A percentile compares a stretch with the other conserved stretches of the same genome.
phyloP scores from a whole-genome alignment of 2,797 vertebrate genomes.

The Cuculus canorus region DNA sequence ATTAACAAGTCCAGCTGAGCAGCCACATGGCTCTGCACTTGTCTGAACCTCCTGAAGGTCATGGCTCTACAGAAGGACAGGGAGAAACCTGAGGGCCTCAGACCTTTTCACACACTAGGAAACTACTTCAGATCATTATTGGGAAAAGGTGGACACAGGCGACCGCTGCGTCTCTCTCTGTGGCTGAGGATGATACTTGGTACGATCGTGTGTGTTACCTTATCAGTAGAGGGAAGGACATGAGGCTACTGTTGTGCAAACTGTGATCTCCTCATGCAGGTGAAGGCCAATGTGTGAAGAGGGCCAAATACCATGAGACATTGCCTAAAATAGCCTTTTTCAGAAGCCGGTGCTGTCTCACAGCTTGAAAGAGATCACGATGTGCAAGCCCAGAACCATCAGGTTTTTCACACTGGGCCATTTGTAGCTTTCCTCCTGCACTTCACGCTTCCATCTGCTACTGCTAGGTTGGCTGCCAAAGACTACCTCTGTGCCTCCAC shows the following conservation, averaged over 20 bases:
- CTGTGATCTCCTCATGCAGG: neutral
- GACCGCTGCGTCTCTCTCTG: neutral
- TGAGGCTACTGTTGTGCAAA: neutral
- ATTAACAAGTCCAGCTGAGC: slow-evolving; percentile 44
- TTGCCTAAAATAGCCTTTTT: neutral
- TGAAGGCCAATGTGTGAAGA: neutral
- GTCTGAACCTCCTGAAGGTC: slow-evolving; percentile 37
- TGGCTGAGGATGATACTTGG: neutral
- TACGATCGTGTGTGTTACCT: neutral
- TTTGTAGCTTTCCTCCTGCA: slow-evolving; percentile 29
- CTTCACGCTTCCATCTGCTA: slow-evolving; percentile 34
- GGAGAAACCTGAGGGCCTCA: neutral
- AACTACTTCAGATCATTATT: neutral
- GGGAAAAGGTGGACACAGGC: neutral
- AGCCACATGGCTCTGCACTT: slow-evolving; percentile 48
- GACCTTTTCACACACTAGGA: neutral
- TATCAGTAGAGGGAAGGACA: neutral
- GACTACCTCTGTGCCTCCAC: neutral
- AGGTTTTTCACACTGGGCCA: neutral
- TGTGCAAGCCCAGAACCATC: neutral
- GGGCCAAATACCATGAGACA: neutral
- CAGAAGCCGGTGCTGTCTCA: neutral
- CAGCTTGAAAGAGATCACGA: neutral
- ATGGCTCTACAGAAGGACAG: neutral
- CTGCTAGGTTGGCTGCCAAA: slow-evolving; percentile 21